phyloP scores from a whole-genome alignment of 2,888 invertebrate species.

The Rutpela maculata region DNA sequence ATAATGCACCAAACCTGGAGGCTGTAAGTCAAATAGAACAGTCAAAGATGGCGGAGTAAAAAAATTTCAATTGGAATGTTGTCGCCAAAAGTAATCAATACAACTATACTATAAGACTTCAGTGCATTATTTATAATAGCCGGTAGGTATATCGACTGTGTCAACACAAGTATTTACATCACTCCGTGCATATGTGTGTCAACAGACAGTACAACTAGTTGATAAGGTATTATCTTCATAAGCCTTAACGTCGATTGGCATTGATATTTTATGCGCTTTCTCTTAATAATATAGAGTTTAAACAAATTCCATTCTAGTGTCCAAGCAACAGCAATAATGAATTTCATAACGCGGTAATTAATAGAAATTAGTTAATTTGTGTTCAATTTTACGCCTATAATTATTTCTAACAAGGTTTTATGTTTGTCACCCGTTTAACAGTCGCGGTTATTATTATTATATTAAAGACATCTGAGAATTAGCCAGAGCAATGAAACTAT shows the following conservation, averaged over 20 bases:
- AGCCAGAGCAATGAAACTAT: background rate
- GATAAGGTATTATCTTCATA: background rate
- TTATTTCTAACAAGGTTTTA: background rate
- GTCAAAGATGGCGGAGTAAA: too few relatives aligned
- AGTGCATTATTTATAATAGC: too few relatives aligned
- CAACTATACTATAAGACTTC: too few relatives aligned
- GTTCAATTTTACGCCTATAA: background rate
- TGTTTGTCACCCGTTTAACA: background rate
- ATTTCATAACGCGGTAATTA: background rate
- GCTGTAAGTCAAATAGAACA: too few relatives aligned
- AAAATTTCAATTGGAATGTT: too few relatives aligned
- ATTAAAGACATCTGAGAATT: background rate
- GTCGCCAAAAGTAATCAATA: too few relatives aligned
- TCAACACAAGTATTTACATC: background rate
- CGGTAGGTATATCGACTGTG: too few relatives aligned
- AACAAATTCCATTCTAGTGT: background rate
- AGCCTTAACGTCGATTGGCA: background rate
- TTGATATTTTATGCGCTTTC: background rate
- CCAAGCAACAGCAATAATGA: background rate
- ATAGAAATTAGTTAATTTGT: conserved; percentile 1
- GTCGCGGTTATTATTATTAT: background rate
- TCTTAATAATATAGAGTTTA: background rate
- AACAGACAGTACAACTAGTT: background rate
- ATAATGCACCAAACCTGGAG: too few relatives aligned
- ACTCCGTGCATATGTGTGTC: background rate